Evolutionary conservation across 1,140 invertebrate species (phyloP), one percentile per base, ranked within the genome.

Genomic region (Adelges cooleyi): DNA sequence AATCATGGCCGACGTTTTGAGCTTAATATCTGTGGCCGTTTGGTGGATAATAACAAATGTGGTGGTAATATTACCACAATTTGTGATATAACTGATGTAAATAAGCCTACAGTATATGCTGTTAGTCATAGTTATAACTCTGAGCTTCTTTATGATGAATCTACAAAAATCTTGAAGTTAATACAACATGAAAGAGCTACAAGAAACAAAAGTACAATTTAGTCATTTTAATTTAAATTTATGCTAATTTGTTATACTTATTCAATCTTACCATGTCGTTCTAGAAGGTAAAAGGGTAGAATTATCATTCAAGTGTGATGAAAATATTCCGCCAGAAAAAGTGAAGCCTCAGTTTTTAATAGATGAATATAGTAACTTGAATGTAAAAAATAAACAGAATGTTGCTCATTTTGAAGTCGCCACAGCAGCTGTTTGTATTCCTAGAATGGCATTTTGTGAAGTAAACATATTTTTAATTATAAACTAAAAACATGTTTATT

Each of bases 1-100:
- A 62, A 62, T 2, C 40, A 62, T n/a, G 44, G 20, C 29, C 56
- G 42, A 20, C 10, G 4, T 15, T 62, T 62, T 33, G 40, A 62
- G 2, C 5, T 62, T 3, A 62, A 62, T 48, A 62, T 62, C 15
- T 62, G 56, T 48, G 56, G 56, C 11, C 25, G 56, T 29, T 46
- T 62, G 15, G 29, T 38, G 1, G 10, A 48, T 6, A 20, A 44
- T 20, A 59, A 33, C 20, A 46, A 27, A 48, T 62, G 56, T 22
- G 42, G 42, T 20, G 22, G 17, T 29, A 62, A 62, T 46, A 62
- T 48, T 6, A 62, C 56, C 11, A 59, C 40, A 33, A 48, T 62
- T 27, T 62, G 56, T 22, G 56, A 62, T 48, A 33, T 62, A 4
- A 62, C 40, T 20, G 25, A 56, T 56, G 20, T 4, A 11, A 46